A percentile compares a stretch with the other conserved stretches of the same genome.
phyloP scores from a whole-genome alignment of 2,113 vertebrate genomes.

The Sinocyclocheilus anshuiensis region DNA sequence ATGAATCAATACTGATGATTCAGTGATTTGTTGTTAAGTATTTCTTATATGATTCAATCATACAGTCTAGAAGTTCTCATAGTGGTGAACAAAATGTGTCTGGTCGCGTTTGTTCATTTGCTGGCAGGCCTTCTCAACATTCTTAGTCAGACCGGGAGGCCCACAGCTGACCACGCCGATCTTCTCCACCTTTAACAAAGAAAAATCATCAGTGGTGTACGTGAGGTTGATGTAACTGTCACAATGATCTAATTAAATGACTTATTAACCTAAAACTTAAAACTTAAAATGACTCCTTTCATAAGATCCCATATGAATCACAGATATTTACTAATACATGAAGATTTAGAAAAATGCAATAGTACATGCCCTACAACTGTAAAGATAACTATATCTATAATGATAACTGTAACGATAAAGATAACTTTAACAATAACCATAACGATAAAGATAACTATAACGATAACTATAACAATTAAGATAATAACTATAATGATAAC shows the following conservation, averaged over 20 bases:
- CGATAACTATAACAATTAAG: too few species aligned
- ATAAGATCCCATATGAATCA: not conserved
- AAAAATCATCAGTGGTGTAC: not conserved
- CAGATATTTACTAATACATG: not conserved
- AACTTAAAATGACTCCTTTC: not conserved
- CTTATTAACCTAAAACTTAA: not conserved
- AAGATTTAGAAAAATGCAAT: not conserved
- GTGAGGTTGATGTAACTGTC: not conserved
- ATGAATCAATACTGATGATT: not conserved
- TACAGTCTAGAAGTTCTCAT: slow-evolving; percentile 90
- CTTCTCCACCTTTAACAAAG: slow-evolving; percentile 82
- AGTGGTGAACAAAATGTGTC: slow-evolving; percentile 91
- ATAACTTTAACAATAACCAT: too few species aligned
- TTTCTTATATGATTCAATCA: not conserved
- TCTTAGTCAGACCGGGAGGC: slow-evolving; percentile 94
- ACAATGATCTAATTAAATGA: not conserved
- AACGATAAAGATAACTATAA: too few species aligned
- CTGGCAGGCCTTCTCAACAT: slow-evolving; percentile 89
- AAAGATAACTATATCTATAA: not conserved
- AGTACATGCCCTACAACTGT: not conserved
- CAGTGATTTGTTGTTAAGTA: not conserved
- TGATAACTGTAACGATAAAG: too few species aligned
- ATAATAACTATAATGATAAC: not conserved
- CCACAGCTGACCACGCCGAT: slow-evolving; percentile 97
- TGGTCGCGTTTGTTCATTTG: slow-evolving; percentile 90